Evolutionary conservation across 2,797 vertebrate genomes (phyloP).

Genomic region (Myotis daubentonii): DNA sequence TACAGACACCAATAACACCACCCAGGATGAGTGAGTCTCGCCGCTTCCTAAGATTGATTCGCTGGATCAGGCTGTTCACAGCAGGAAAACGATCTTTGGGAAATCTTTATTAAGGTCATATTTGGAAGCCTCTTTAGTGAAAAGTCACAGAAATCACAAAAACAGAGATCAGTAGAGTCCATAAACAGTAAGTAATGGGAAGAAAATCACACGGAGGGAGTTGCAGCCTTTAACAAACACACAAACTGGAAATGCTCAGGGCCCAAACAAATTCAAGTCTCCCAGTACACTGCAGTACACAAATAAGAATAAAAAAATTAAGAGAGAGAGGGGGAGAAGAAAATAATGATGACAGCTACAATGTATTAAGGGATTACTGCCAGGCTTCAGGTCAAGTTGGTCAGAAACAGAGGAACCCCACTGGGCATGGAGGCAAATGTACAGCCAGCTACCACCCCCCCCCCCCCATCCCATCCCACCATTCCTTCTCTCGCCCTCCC

Average conservation of each 20-base stretch:
- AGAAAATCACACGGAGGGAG: conserved; percentile 7
- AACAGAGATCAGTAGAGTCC: neutral
- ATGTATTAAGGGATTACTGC: no score
- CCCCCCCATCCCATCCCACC: no score
- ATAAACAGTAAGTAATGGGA: conserved; percentile 9
- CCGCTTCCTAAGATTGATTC: conserved; percentile 97
- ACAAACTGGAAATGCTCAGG: neutral
- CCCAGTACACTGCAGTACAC: neutral
- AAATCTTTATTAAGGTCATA: conserved; percentile 83
- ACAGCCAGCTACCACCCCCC: neutral
- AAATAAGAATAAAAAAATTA: neutral
- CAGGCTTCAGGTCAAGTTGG: neutral
- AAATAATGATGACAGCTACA: neutral
- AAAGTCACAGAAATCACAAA: conserved; percentile 36
- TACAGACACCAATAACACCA: conserved; percentile 93
- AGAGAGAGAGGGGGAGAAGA: neutral
- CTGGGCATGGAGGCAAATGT: neutral
- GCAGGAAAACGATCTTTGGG: conserved; percentile 94
- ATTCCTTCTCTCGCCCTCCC: neutral
- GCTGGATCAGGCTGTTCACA: conserved; percentile 97
- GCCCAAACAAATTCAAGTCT: neutral
- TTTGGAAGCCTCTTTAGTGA: conserved; percentile 21
- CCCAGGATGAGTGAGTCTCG: conserved; percentile 97
- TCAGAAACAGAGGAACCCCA: neutral
- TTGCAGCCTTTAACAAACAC: neutral